These are phyloP conservation scores for Lichenostomus cassidix DNA, from an alignment of 2,113 vertebrate species.

Conservation along the genomic window DNA sequence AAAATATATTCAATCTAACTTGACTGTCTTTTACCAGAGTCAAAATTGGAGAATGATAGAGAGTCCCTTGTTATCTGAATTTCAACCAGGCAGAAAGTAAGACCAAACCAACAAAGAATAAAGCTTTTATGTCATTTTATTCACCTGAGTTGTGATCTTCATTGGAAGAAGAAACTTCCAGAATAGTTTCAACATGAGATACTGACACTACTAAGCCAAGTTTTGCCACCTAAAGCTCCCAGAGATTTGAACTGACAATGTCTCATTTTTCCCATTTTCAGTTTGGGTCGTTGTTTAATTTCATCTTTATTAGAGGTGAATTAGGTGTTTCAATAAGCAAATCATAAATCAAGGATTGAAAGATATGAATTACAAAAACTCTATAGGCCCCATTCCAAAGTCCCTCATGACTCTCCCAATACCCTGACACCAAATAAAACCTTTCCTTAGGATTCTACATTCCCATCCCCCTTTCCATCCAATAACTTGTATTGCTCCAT, in stretches of 20 bases:
- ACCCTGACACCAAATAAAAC: neutral
- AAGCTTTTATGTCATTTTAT: neutral
- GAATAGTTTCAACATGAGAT: neutral
- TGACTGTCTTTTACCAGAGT: neutral
- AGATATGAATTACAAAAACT: neutral
- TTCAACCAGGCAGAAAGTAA: neutral
- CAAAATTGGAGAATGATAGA: neutral
- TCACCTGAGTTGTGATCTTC: neutral
- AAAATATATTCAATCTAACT: neutral
- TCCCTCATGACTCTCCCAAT: neutral
- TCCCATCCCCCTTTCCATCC: neutral
- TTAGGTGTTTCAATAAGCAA: neutral
- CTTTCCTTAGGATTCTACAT: neutral
- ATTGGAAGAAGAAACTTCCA: neutral
- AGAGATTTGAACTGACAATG: neutral
- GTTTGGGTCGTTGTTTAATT: neutral
- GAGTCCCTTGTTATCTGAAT: neutral
- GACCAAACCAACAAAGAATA: neutral
- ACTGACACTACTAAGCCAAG: neutral
- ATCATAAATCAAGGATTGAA: neutral
- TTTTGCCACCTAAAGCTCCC: neutral
- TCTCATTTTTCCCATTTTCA: neutral
- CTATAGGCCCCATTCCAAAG: neutral
- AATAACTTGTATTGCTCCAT: neutral
- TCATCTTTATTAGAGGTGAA: neutral